Evolutionary conservation across 2,888 invertebrate genomes (phyloP).

Genomic region (Argyresthia albistria): DNA sequence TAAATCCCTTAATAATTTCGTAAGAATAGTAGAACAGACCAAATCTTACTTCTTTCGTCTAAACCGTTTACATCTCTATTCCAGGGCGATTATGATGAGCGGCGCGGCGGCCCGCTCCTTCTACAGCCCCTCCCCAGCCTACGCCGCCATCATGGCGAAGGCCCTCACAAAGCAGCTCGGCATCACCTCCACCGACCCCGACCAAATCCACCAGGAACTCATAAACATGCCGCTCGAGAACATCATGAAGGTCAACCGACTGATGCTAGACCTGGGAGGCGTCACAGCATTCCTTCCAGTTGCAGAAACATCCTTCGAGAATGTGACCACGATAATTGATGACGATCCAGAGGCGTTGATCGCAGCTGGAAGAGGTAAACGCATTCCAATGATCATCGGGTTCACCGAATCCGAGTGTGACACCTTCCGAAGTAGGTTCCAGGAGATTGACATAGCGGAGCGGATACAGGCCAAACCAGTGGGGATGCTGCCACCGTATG

Average conservation of each 20-base stretch:
- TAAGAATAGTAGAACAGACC: too few relatives aligned
- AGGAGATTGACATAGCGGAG: conserved; percentile 28
- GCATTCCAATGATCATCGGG: conserved; percentile 46
- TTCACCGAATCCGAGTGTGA: conserved; percentile 47
- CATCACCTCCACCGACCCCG: conserved; percentile 35
- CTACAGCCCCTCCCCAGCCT: conserved; percentile 35
- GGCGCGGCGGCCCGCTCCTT: conserved; percentile 36
- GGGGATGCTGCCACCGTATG: conserved; percentile 24
- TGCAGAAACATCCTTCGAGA: conserved; percentile 36
- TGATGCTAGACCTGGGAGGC: conserved; percentile 32
- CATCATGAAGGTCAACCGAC: conserved; percentile 32
- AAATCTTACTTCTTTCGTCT: too few relatives aligned
- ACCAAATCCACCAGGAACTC: conserved; percentile 34
- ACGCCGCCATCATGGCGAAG: conserved; percentile 26
- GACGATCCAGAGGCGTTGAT: conserved; percentile 42
- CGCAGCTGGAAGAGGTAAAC: conserved; percentile 30
- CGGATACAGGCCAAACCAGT: conserved; percentile 25
- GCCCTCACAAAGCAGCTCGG: conserved; percentile 51
- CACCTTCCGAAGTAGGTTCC: conserved; percentile 34
- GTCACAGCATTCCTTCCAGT: conserved; percentile 42
- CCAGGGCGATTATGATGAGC: conserved; percentile 49
- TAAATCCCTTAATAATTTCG: too few relatives aligned
- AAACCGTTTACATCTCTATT: conserved; percentile 14
- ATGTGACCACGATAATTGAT: conserved; percentile 39
- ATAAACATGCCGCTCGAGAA: conserved; percentile 31